Evolutionary conservation across 2,113 vertebrate species (phyloP).

Genomic region (Ploceus nigricollis): DNA sequence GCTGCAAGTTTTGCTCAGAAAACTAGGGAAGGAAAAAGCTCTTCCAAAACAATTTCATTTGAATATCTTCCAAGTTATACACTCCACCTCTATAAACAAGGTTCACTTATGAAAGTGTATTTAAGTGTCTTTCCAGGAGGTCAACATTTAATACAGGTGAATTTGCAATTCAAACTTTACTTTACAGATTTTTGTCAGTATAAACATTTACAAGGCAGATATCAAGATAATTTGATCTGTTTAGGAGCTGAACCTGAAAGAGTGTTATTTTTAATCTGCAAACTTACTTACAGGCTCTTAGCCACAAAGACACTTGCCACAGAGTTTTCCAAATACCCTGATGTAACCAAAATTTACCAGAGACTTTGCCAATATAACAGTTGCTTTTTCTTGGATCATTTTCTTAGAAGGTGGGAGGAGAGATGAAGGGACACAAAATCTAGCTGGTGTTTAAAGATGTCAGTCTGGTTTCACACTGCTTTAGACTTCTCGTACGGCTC

Average conservation of each 20-base stretch:
- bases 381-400: not conserved
- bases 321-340: not conserved
- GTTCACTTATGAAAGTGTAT: not conserved
- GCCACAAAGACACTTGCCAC: not conserved
- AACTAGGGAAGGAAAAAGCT: not conserved
- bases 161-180: not conserved
- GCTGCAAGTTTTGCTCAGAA: not conserved
- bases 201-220: slow-evolving; percentile 20
- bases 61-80: slow-evolving; percentile 23
- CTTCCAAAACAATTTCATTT: not conserved
- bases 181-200: not conserved
- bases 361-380: not conserved
- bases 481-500: not conserved
- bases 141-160: not conserved
- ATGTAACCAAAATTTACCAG: not conserved
- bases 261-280: not conserved
- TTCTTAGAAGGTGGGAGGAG: not conserved
- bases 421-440: not conserved
- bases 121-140: not conserved
- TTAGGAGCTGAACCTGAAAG: not conserved
- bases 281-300: not conserved
- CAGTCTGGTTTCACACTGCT: not conserved
- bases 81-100: not conserved
- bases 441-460: not conserved
- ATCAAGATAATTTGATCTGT: not conserved